Evolutionary conservation across 2,797 vertebrate species (phyloP), one percentile per base, ranked within the genome.

Genomic region (Myotis pilosus): DNA sequence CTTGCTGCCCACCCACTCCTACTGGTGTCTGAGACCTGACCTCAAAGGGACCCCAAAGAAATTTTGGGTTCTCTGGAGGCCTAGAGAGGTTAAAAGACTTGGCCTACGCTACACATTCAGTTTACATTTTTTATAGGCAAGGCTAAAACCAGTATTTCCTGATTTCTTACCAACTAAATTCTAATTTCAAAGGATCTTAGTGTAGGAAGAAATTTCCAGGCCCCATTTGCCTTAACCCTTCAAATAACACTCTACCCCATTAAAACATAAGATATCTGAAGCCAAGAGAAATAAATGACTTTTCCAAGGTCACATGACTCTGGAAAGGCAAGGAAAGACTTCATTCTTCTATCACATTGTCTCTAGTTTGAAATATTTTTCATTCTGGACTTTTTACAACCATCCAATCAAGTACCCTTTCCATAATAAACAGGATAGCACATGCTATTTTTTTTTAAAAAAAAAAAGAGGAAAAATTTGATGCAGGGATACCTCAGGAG

Each of bases 81-180:
- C 68, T 76, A 69, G n/a, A 94, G 38, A 78, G 28, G 33, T 71
- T 76, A 81, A 57, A 87, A 30, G 69, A 53, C 23, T 53, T 79
- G 36, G 10, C 84, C 1, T 8, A 69, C 72, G 47, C 72, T 64
- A 68, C 36, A 92, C 16, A 93, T 25, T 60, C 23, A 36, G 6
- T 64, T 81, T 83, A 74, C 51, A 20, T 89, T 93, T 72, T 91
- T 80, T 55, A 49, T 22, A 85, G n/a, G 33, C n/a, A 49, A 51
- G 22, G 28, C 30, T 88, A 86, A 94, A 88, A 81, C n/a, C 10
- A 10, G 47, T 41, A 89, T 86, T 94, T 94, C 62, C 88, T 87
- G 60, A 33, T 84, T 84, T 16, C 60, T 72, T 84, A 88, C 28
- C 49, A 75, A 69, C 23, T 53, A 51, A 64, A 36, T 75, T 95